Conservation (phyloP, 2,888 invertebrate species). For the Allophyes oxyacanthae region DNA sequence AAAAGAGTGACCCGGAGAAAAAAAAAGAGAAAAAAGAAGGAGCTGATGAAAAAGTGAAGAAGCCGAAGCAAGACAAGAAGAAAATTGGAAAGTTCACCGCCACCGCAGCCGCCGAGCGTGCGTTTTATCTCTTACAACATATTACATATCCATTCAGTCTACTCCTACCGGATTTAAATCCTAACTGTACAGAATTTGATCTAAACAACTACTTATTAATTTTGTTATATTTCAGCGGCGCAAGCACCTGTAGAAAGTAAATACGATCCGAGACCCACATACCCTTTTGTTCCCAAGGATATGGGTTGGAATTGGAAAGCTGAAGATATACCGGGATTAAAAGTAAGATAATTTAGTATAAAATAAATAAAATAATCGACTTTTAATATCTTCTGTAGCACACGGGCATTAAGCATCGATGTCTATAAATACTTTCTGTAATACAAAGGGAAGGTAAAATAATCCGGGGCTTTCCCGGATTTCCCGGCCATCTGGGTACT, state of each 20-base stretch:
- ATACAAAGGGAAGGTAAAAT: no score
- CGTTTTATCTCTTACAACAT: slow-evolving; percentile 34
- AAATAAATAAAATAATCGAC: neutral
- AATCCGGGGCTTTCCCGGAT: no score
- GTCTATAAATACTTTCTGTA: no score
- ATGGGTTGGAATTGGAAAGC: slow-evolving; percentile 88
- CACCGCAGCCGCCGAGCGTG: slow-evolving; percentile 65
- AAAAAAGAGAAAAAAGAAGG: slow-evolving; percentile 56
- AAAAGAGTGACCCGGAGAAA: slow-evolving; percentile 38
- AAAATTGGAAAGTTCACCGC: slow-evolving; percentile 72
- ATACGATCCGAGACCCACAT: slow-evolving; percentile 68
- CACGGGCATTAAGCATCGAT: no score
- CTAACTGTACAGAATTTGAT: neutral
- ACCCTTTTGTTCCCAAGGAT: slow-evolving; percentile 77
- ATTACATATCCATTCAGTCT: no score
- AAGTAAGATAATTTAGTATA: slow-evolving; percentile 62
- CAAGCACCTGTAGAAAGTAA: slow-evolving; percentile 60
- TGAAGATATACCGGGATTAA: slow-evolving; percentile 81
- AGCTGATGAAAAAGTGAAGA: slow-evolving; percentile 57
- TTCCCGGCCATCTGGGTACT: no score
- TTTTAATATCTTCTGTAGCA: neutral
- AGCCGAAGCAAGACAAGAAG: slow-evolving; percentile 58
- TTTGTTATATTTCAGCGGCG: slow-evolving; percentile 59
- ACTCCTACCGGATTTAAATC: no score
- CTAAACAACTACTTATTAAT: neutral